These are phyloP conservation scores for Mohoua ochrocephala DNA, from an alignment of 2,113 vertebrate genomes.

Conservation along the genomic window DNA sequence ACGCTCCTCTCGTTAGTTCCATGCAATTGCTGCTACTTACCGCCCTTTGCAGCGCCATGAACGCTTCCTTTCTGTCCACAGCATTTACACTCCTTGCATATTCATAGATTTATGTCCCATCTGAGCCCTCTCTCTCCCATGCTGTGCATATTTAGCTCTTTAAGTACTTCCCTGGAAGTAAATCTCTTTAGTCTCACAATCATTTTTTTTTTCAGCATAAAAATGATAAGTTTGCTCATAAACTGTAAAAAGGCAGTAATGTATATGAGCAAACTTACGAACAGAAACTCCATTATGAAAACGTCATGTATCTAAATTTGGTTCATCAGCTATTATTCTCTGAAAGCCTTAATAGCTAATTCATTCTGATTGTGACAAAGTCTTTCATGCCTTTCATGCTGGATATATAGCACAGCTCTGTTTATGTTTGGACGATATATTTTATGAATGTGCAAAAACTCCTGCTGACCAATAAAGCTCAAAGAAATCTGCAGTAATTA, in stretches of 20 bases:
- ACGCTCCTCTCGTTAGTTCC: background rate
- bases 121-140: background rate
- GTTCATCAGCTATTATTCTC: slow-evolving; percentile 22
- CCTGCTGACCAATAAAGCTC: slow-evolving; percentile 15
- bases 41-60: fast-evolving
- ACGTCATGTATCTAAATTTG: slow-evolving; percentile 20
- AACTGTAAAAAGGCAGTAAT: slow-evolving; percentile 44
- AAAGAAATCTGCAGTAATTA: slow-evolving; percentile 26
- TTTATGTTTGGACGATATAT: background rate
- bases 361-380: background rate
- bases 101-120: background rate
- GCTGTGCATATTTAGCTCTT: background rate
- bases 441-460: background rate
- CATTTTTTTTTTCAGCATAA: background rate
- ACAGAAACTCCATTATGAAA: slow-evolving; percentile 21
- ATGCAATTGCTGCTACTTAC: background rate
- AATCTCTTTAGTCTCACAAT: background rate
- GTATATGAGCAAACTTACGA: background rate
- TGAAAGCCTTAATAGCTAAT: slow-evolving; percentile 17
- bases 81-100: background rate
- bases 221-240: slow-evolving; percentile 45
- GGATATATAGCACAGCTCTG: background rate
- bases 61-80: background rate
- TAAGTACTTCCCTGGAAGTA: background rate
- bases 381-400: background rate